Evolutionary conservation across 1,140 invertebrate species (phyloP).

Genomic region (Laupala kohalensis): DNA sequence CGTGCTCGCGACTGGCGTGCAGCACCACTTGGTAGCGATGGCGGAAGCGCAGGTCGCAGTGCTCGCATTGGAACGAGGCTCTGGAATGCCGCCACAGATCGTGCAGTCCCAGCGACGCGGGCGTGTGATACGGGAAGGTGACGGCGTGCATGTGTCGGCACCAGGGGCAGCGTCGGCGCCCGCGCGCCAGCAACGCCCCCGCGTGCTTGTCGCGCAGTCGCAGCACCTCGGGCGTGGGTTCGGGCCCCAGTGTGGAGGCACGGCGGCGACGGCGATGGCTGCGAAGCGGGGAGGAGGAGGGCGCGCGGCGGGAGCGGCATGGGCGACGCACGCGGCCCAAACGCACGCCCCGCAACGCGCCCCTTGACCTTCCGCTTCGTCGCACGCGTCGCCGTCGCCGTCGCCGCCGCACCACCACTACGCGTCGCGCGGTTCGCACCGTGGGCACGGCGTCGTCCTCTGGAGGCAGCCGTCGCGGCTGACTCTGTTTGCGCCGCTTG

Average conservation of each 20-base stretch:
- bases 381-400: neutral
- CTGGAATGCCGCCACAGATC: conserved; percentile 30
- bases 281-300: neutral
- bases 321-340: conserved; percentile 29
- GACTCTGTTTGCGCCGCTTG: conserved; percentile 9
- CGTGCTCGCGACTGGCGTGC: conserved; percentile 27
- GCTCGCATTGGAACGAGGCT: conserved; percentile 27
- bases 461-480: neutral
- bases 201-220: conserved; percentile 24
- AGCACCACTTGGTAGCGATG: conserved; percentile 32
- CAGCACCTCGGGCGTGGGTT: neutral
- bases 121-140: conserved; percentile 32
- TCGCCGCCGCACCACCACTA: neutral
- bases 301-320: neutral
- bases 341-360: conserved; percentile 27
- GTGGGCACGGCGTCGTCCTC: conserved; percentile 13
- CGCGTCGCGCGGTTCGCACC: conserved; percentile 16
- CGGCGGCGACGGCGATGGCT: neutral
- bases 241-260: neutral
- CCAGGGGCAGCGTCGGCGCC: conserved; percentile 23
- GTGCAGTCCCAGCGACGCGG: conserved; percentile 31
- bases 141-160: conserved; percentile 21
- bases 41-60: conserved; percentile 26
- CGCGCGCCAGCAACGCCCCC: conserved; percentile 21
- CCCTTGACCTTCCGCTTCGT: conserved; percentile 4